These are phyloP conservation scores for Spisula subtruncata DNA, from an alignment of 2,888 invertebrate species.

Conservation along the genomic window DNA sequence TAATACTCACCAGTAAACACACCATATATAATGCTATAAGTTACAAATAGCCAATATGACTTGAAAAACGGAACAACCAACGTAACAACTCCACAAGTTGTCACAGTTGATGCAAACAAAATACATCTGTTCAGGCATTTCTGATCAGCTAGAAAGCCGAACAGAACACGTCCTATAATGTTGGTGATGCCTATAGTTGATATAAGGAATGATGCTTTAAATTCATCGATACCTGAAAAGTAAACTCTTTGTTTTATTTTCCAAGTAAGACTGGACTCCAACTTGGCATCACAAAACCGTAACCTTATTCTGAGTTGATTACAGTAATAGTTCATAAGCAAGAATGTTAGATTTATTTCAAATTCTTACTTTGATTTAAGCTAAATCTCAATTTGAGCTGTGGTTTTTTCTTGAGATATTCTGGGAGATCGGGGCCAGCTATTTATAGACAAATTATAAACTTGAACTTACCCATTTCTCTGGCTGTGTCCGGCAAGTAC, in stretches of 20 bases:
- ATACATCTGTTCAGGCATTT: conserved; percentile 95
- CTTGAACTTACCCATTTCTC: conserved; percentile 72
- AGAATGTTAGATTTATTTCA: too few relatives aligned
- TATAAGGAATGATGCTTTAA: conserved; percentile 91
- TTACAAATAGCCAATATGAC: conserved; percentile 34
- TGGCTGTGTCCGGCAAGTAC: conserved; percentile 92
- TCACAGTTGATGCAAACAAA: conserved; percentile 95
- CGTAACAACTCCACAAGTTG: conserved; percentile 84
- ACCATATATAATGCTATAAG: conserved; percentile 58
- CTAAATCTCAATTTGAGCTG: too few relatives aligned
- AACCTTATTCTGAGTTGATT: too few relatives aligned
- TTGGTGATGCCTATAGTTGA: conserved; percentile 97
- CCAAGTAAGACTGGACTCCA: too few relatives aligned
- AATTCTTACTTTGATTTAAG: too few relatives aligned
- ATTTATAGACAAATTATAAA: too few relatives aligned
- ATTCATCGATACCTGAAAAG: conserved; percentile 76
- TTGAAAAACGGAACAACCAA: conserved; percentile 36
- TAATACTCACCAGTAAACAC: conserved; percentile 57
- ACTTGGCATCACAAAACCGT: too few relatives aligned
- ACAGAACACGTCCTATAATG: conserved; percentile 94
- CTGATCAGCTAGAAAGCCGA: conserved; percentile 83
- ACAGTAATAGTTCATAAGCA: too few relatives aligned
- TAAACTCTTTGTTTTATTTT: too few relatives aligned
- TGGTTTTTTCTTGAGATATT: too few relatives aligned
- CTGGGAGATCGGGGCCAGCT: too few relatives aligned